Conservation (phyloP, 2,888 invertebrate genomes). For the Mesorhabditis spiculigera region DNA sequence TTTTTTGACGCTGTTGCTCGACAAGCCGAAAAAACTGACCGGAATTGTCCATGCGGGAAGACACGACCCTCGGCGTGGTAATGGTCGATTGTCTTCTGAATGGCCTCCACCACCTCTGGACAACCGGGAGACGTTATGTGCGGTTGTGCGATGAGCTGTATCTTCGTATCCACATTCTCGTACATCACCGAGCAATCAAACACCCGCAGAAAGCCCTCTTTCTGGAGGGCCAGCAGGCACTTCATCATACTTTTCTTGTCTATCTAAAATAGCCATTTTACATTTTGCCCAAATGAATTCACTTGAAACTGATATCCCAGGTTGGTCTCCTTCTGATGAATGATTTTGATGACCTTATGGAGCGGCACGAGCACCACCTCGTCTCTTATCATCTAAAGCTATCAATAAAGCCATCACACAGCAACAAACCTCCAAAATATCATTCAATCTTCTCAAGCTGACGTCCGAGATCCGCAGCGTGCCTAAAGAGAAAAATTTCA, state of each 20-base stretch:
- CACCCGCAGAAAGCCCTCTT: constrained; percentile 24
- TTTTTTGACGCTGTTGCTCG: no score
- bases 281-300: background rate
- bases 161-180: constrained; percentile 26
- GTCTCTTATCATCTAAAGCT: constrained; percentile 23
- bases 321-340: constrained; percentile 31
- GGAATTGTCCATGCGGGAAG: constrained; percentile 49
- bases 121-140: constrained; percentile 25
- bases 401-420: background rate
- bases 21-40: constrained; percentile 13
- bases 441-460: constrained; percentile 37
- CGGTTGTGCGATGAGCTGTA: constrained; percentile 33
- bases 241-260: constrained; percentile 53
- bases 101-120: constrained; percentile 30
- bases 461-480: constrained; percentile 52
- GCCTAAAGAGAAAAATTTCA: constrained; percentile 22
- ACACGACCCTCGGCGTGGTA: constrained; percentile 44
- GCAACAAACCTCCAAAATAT: constrained; percentile 16
- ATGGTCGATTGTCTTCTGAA: constrained; percentile 34
- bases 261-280: constrained; percentile 30
- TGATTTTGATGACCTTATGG: constrained; percentile 27
- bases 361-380: constrained; percentile 41
- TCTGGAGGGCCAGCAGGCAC: constrained; percentile 40
- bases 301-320: constrained; percentile 48
- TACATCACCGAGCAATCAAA: constrained; percentile 22